A percentile compares a stretch with the other conserved stretches of the same genome.
phyloP scores from a whole-genome alignment of 2,797 vertebrate genomes.

The Meriones psammophilus region DNA sequence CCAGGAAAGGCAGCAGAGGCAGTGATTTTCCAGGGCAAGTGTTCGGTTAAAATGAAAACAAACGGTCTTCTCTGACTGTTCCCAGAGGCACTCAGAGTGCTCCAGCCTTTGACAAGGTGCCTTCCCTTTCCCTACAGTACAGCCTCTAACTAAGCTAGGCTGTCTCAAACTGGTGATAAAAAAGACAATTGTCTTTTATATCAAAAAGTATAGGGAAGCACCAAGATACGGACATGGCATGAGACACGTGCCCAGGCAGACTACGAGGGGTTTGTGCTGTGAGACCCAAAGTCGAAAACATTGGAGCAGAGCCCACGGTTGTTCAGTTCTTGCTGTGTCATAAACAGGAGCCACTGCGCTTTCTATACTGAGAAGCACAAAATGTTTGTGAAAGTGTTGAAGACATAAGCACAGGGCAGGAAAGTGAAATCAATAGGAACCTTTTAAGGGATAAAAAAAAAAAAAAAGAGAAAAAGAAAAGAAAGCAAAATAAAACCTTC shows the following conservation, averaged over 20 bases:
- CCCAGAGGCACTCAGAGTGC: neutral
- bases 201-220: neutral
- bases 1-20: neutral
- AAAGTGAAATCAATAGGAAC: neutral
- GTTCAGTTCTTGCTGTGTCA: too few relatives aligned
- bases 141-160: neutral
- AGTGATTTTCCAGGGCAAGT: neutral
- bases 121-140: neutral
- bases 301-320: fast-evolving
- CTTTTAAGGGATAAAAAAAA: neutral
- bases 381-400: neutral
- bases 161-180: neutral
- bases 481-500: neutral
- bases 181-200: neutral
- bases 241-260: too few relatives aligned
- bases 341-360: neutral
- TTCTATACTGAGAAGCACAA: neutral
- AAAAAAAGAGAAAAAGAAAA: neutral
- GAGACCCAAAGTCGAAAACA: neutral
- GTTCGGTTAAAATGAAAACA: neutral
- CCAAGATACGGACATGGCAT: neutral
- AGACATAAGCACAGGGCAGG: too few relatives aligned
- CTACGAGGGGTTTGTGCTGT: neutral
- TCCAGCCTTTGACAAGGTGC: neutral
- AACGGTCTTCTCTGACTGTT: neutral